These are phyloP conservation scores for Catagonus wagneri DNA, from an alignment of 2,113 vertebrate genomes.

Conservation along the genomic window DNA sequence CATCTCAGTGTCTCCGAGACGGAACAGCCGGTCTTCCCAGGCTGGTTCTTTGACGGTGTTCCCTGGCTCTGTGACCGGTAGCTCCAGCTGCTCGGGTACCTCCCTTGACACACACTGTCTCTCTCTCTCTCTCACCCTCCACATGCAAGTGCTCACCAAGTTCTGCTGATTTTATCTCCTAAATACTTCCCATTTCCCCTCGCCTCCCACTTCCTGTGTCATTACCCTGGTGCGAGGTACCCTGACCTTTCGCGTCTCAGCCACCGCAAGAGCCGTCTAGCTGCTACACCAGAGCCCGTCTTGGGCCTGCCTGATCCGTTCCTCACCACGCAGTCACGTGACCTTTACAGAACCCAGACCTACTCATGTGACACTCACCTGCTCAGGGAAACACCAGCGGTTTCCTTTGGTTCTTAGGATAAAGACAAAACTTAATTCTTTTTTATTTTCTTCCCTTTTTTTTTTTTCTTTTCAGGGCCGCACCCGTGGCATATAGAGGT, in stretches of 20 bases:
- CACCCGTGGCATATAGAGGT: too few species aligned
- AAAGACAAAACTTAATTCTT: not conserved
- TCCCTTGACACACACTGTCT: not conserved
- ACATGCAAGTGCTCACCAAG: not conserved
- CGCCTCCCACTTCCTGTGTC: not conserved
- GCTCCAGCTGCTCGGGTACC: not conserved
- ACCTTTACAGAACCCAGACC: not conserved
- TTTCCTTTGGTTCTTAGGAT: not conserved
- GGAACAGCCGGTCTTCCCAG: not conserved
- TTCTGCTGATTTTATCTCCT: not conserved
- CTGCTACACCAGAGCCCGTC: not conserved
- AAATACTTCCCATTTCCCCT: not conserved
- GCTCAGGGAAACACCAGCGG: not conserved
- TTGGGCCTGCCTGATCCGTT: not conserved
- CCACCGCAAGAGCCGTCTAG: rapidly evolving
- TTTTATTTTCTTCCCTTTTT: too few species aligned
- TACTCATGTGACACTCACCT: too few species aligned
- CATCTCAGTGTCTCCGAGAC: not conserved
- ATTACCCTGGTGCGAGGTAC: not conserved
- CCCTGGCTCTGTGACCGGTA: not conserved
- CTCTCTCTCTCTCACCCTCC: not conserved
- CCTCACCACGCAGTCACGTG: not conserved
- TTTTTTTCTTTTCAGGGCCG: too few species aligned
- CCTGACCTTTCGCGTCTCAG: not conserved
- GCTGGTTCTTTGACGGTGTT: not conserved